These are phyloP conservation scores for Ictidomys tridecemlineatus DNA, from an alignment of 2,113 vertebrate species.

Conservation along the genomic window DNA sequence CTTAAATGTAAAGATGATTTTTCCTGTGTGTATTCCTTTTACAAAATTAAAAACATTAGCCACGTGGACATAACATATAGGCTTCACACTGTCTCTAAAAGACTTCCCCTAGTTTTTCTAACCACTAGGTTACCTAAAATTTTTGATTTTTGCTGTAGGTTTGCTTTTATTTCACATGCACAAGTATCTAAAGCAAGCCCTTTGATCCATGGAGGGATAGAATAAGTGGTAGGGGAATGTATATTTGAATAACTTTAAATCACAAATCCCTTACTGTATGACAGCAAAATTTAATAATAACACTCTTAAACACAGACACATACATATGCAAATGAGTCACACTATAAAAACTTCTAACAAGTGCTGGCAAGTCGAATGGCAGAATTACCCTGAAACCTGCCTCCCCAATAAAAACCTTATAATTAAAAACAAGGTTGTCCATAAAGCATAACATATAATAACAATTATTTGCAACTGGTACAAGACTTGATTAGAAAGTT, in stretches of 20 bases:
- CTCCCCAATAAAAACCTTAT: conserved; percentile 80
- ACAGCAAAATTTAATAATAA: conserved; percentile 57
- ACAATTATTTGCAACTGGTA: conserved; percentile 62
- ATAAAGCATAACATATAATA: conserved; percentile 64
- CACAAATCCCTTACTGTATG: not conserved
- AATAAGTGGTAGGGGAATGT: not conserved
- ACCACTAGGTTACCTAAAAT: not conserved
- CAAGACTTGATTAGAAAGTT: conserved; percentile 67
- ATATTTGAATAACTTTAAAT: not conserved
- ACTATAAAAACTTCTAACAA: conserved; percentile 70
- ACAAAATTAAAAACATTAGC: not conserved
- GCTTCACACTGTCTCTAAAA: not conserved
- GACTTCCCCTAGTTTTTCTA: not conserved
- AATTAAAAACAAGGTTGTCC: conserved; percentile 76
- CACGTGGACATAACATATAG: not conserved
- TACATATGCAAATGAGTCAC: conserved; percentile 64
- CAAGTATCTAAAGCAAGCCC: not conserved
- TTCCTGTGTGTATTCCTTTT: not conserved
- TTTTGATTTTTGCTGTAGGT: not conserved
- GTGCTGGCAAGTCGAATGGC: conserved; percentile 74
- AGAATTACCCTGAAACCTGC: conserved; percentile 79
- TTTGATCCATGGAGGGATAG: not conserved
- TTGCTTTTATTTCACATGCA: not conserved
- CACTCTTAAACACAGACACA: conserved; percentile 27
- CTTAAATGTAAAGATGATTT: not conserved